A percentile compares a stretch with the other conserved stretches of the same genome.
Conservation (phyloP, 2,113 vertebrate species). For the Dendropsophus ebraccatus region DNA sequence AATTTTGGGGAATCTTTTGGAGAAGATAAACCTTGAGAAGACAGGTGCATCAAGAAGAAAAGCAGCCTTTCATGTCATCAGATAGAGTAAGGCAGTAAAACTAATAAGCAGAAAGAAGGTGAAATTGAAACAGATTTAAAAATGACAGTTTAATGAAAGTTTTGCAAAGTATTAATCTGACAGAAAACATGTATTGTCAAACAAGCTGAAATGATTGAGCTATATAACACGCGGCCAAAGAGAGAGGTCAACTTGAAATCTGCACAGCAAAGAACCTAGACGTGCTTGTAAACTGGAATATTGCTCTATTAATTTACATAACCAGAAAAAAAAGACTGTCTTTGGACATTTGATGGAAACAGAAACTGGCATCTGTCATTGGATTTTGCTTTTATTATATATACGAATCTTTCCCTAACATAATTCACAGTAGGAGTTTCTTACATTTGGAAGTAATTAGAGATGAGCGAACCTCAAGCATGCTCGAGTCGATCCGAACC, state of each 20-base stretch:
- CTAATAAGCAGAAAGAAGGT: slow-evolving; percentile 68
- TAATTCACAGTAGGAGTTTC: background rate
- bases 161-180: slow-evolving; percentile 67
- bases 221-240: slow-evolving; percentile 42
- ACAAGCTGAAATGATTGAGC: slow-evolving; percentile 64
- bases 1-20: slow-evolving; percentile 51
- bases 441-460: too few species aligned
- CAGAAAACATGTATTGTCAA: slow-evolving; percentile 68
- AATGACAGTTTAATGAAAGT: slow-evolving; percentile 77
- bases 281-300: background rate
- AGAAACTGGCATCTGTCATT: background rate
- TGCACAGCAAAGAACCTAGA: background rate
- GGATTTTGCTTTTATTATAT: background rate
- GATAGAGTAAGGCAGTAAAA: slow-evolving; percentile 67
- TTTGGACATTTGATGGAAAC: background rate
- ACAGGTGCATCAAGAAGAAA: slow-evolving; percentile 63
- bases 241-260: slow-evolving; percentile 22
- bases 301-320: background rate
- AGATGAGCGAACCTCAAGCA: too few species aligned
- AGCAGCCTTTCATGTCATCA: slow-evolving; percentile 62
- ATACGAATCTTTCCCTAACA: background rate
- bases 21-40: slow-evolving; percentile 55
- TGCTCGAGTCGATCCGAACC: too few species aligned
- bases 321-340: background rate
- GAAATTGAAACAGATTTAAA: slow-evolving; percentile 69